Conservation (phyloP, 2,888 invertebrate genomes). For the Polylopha cassiicola region DNA sequence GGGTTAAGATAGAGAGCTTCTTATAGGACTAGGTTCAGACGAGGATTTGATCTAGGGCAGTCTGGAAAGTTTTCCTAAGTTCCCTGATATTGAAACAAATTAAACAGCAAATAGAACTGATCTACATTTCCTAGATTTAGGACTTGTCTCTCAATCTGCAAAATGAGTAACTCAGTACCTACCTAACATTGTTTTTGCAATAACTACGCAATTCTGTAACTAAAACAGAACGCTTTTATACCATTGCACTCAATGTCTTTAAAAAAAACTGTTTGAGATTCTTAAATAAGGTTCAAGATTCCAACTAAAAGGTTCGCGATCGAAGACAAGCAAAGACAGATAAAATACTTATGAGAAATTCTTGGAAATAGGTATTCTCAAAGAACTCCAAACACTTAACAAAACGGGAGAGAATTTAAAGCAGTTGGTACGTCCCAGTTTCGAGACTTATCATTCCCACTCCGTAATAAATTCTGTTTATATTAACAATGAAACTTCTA, state of each 20-base stretch:
- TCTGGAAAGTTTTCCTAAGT: conserved; percentile 5
- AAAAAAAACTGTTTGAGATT: conserved; percentile 20
- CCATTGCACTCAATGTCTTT: conserved; percentile 18
- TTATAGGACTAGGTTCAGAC: conserved; percentile 11
- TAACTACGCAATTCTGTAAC: too few species aligned
- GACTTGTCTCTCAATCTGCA: too few species aligned
- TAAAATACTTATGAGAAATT: conserved; percentile 23
- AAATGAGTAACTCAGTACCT: too few species aligned
- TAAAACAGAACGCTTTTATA: conserved; percentile 11
- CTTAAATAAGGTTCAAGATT: conserved; percentile 19
- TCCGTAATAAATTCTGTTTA: conserved; percentile 23
- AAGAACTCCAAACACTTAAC: conserved; percentile 20
- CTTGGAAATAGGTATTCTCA: conserved; percentile 19
- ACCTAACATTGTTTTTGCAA: too few species aligned
- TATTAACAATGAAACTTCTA: conserved; percentile 20
- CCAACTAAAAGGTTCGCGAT: conserved; percentile 19
- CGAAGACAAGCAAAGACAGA: conserved; percentile 22
- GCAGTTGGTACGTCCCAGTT: conserved; percentile 20
- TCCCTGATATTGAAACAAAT: too few species aligned
- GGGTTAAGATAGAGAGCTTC: neutral
- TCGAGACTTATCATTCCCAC: conserved; percentile 18
- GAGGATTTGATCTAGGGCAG: conserved; percentile 1
- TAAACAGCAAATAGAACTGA: too few species aligned
- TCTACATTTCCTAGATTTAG: too few species aligned
- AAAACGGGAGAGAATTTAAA: conserved; percentile 24